Base-by-base conservation (phyloP, 2,797 vertebrate species). In the Sebastes iracundus region DNA sequence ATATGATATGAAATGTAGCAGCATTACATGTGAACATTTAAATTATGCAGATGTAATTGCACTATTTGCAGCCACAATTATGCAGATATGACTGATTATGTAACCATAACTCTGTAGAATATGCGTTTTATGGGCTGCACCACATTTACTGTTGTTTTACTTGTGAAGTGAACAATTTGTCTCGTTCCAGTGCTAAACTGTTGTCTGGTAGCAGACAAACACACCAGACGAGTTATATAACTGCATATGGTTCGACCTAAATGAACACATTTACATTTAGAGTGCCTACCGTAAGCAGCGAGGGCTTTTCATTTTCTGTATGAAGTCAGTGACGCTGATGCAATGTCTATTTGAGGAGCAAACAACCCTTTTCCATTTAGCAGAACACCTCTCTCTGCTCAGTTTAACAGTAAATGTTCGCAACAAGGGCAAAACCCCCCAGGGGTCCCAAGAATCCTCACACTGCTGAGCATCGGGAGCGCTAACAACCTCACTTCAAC, bases 351-450 rank as follows among this genome's bases (percentile, higher is more conserved):
- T 81, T 89, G 74, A 80, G 88, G 73, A 79, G 82, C 80, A 90
- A 92, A 93, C 92, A 90, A 81, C 83, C 79, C 59, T 91, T 92
- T 95, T 93, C 86, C 86, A 91, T 93, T 93, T 89, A 91, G 84
- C 74, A 58, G 62, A 88, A 84, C 90, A 88, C 63, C 75, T 81
- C 78, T 85, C 81, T 85, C 67, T 80, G 85, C 91, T 91, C 89
- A 86, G 79, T 90, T 91, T 87, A 90, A 90, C 90, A 69, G 88
- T 78, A 84, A 90, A 90, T 85, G 94, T 82, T 83, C 60, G 9
- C 74, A 83, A 84, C 71, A 69, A 32, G 72, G 77, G 74, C 49
- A 49, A 49, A 65, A 11, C 11, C 16, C 56, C 81, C 64, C 71
- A 2, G 55, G 75, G 78, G 81, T 38, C 14, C 33, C 12, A 1